Conservation (phyloP, 2,888 invertebrate species). For the Lobophora halterata region DNA sequence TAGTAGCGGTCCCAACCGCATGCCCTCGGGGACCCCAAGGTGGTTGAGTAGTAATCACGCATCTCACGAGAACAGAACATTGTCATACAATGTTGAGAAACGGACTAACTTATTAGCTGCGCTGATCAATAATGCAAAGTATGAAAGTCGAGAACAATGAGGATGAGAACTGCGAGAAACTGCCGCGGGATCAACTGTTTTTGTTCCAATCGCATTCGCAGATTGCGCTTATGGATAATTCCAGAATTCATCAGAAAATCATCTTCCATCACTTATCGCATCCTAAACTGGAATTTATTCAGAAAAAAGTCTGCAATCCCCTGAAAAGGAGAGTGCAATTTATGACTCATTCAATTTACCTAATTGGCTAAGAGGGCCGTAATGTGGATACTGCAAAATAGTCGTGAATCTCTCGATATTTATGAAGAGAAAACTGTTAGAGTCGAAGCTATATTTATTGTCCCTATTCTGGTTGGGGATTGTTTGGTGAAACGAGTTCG, state of each 20-base stretch:
- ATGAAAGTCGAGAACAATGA: slow-evolving; percentile 74
- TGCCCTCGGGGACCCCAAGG: slow-evolving; percentile 28
- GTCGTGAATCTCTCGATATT: slow-evolving; percentile 29
- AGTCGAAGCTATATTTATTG: slow-evolving; percentile 60
- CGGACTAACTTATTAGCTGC: slow-evolving; percentile 40
- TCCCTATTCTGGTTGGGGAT: slow-evolving; percentile 55
- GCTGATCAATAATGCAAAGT: slow-evolving; percentile 51
- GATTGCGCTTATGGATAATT: slow-evolving; percentile 25
- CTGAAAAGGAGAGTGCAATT: slow-evolving; percentile 14
- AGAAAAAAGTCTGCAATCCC: slow-evolving; percentile 12
- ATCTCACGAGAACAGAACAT: slow-evolving; percentile 54
- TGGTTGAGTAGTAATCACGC: slow-evolving; percentile 31
- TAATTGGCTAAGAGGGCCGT: slow-evolving; percentile 38
- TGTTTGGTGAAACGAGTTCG: slow-evolving; percentile 62
- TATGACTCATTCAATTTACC: slow-evolving; percentile 26
- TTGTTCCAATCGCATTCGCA: slow-evolving; percentile 35
- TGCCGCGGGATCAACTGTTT: slow-evolving; percentile 52
- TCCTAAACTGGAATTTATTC: slow-evolving; percentile 6
- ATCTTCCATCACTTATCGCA: slow-evolving; percentile 5
- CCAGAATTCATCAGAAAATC: slow-evolving; percentile 9
- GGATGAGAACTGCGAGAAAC: slow-evolving; percentile 63
- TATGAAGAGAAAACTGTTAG: slow-evolving; percentile 55
- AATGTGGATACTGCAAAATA: slow-evolving; percentile 36
- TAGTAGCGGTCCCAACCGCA: slow-evolving; percentile 32
- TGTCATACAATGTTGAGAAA: slow-evolving; percentile 68